Percentiles rank a stretch among this genome's conserved stretches.
phyloP scores from a whole-genome alignment of 2,888 invertebrate genomes.

The Microdon myrmicae region DNA sequence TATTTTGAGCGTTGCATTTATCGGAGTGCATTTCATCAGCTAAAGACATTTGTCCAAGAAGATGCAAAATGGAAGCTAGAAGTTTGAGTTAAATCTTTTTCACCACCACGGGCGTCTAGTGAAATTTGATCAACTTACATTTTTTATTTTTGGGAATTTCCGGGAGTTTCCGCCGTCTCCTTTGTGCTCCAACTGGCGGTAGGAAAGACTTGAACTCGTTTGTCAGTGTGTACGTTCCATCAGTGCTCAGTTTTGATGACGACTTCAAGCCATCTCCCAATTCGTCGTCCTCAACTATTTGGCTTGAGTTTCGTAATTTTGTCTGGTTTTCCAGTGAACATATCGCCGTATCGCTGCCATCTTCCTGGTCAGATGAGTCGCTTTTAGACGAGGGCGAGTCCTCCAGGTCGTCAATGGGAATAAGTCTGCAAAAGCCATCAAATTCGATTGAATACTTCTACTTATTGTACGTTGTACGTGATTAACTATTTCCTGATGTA shows the following conservation, averaged over 20 bases:
- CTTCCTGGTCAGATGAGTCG: constrained; percentile 75
- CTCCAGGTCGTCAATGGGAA: constrained; percentile 84
- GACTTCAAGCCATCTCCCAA: constrained; percentile 66
- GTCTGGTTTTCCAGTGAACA: constrained; percentile 23
- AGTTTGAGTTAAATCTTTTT: constrained; percentile 55
- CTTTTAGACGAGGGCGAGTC: constrained; percentile 83
- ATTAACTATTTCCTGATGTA: background rate
- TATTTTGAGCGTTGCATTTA: constrained; percentile 27
- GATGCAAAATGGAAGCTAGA: constrained; percentile 74
- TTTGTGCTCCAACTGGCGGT: constrained; percentile 67
- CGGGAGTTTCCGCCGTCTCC: constrained; percentile 84
- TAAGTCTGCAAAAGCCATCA: constrained; percentile 71
- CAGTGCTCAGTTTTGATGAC: constrained; percentile 58
- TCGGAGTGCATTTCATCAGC: constrained; percentile 57
- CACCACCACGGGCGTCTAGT: constrained; percentile 20
- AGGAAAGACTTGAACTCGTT: constrained; percentile 62
- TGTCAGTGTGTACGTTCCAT: constrained; percentile 61
- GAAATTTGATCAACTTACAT: constrained; percentile 71
- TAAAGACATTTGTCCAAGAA: constrained; percentile 71
- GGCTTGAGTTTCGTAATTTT: constrained; percentile 57
- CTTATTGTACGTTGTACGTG: background rate
- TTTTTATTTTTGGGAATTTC: constrained; percentile 91
- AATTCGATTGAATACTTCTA: background rate
- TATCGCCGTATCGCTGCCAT: constrained; percentile 60
- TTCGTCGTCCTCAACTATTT: constrained; percentile 66